These are phyloP conservation scores for Eulemur coronatus DNA, from an alignment of 2,797 vertebrate genomes.

Conservation along the genomic window DNA sequence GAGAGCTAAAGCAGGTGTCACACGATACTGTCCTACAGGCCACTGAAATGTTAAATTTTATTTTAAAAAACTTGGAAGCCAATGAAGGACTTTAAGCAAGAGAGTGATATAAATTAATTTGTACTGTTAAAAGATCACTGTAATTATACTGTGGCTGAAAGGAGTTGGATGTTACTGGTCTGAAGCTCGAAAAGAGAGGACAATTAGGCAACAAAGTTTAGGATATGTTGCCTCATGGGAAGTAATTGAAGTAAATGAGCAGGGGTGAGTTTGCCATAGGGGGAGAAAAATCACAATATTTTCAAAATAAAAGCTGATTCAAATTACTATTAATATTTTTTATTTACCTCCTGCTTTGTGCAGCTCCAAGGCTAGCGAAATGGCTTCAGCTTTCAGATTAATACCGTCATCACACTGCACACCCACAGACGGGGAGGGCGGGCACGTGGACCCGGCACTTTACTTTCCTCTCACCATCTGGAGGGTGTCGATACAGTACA, in stretches of 20 bases:
- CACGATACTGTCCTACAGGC: neutral
- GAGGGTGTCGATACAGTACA: neutral
- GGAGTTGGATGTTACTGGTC: rapidly evolving
- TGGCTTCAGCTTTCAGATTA: neutral
- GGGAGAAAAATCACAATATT: neutral
- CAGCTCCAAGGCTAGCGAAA: neutral
- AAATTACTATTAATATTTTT: neutral
- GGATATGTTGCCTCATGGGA: neutral
- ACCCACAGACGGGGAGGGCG: neutral
- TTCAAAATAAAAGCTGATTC: neutral
- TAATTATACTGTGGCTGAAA: neutral
- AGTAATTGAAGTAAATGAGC: neutral
- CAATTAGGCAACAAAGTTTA: neutral
- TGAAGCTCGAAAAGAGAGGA: neutral
- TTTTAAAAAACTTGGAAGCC: neutral
- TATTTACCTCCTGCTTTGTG: neutral
- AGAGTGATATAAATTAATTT: neutral
- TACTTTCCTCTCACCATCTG: neutral
- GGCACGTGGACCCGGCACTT: neutral
- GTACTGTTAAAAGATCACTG: neutral
- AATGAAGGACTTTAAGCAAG: neutral
- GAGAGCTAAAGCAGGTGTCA: neutral
- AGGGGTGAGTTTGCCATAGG: neutral
- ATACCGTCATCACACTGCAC: neutral
- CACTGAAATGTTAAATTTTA: neutral